Base-by-base conservation (phyloP, 2,888 invertebrate species). In the Eupithecia subumbrata region DNA sequence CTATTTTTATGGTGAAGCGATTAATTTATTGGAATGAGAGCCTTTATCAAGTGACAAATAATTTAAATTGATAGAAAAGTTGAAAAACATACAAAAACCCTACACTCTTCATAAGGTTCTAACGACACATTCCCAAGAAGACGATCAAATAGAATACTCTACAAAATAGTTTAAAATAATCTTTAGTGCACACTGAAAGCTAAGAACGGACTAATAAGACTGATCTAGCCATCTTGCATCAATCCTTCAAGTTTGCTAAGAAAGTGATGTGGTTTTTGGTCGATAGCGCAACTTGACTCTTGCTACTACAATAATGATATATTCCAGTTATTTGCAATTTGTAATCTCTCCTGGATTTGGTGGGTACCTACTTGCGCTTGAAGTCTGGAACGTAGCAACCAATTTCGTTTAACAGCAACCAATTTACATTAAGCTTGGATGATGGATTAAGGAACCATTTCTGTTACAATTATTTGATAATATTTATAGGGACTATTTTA, bases 201-300 rank as follows among this genome's bases (percentile, higher is more conserved):
- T 22, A 25, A 12, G 1, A 5, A 60, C 1, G 25, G 25, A 25
- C 14, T 14, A 25, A 5, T 1, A 60, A 9, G 68, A 72, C 14
- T 69, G 73, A 76, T 43, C 69, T 72, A 74, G 76, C 76, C 74
- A 18, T 34, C 56, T 11, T 71, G 12, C 14, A 18, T 63, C 18
- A 30, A 22, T n/a, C 69, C 4, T 43, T 64, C 52, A 11, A 85
- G 85, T 86, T 88, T 86, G 72, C 48, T 75, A 72, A 60, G 69
- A 75, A 73, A 84, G 75, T 81, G 82, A 83, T 79, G 30, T 30
- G 81, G 82, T 81, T 83, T 84, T 85, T 84, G 82, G 75, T 82
- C 83, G 84, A 86, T 85, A 84, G 83, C 73, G 75, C 73, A 75
- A 71, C 79, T 80, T 78, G 79, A 80, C 70, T 72, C 66, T 72